A percentile compares a stretch with the other conserved stretches of the same genome.
Evolutionary conservation across 1,140 invertebrate genomes (phyloP).

Genomic region (Atopsyche davidsoni): DNA sequence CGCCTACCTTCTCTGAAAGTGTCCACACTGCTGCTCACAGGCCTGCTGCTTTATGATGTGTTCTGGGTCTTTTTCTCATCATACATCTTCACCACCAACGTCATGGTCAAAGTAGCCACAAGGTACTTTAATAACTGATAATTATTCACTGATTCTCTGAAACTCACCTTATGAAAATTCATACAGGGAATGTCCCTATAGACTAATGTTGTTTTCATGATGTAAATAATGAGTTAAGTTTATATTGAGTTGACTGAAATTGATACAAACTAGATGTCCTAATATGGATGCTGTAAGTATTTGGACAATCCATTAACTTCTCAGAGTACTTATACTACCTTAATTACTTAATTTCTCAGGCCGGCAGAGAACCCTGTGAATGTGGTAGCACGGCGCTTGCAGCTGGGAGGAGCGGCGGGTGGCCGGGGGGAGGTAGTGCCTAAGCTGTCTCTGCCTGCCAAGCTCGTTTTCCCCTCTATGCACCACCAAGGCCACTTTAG

Average conservation of each 20-base stretch:
- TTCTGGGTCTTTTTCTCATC: slow-evolving; percentile 99
- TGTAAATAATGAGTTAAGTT: too few species aligned
- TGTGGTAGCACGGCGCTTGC: slow-evolving; percentile 84
- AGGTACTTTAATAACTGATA: slow-evolving; percentile 32
- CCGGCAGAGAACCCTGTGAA: slow-evolving; percentile 96
- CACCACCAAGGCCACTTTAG: slow-evolving; percentile 94
- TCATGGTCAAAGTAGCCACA: slow-evolving; percentile 90
- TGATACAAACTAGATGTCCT: too few species aligned
- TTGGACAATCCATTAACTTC: too few species aligned
- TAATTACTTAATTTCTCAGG: too few species aligned
- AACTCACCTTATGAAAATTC: too few species aligned
- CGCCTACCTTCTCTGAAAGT: slow-evolving; percentile 93
- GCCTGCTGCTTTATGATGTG: slow-evolving; percentile 92
- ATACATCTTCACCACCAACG: slow-evolving; percentile 97
- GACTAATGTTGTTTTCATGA: too few species aligned
- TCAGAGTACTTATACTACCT: too few species aligned
- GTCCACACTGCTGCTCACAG: slow-evolving; percentile 88
- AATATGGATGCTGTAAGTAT: too few species aligned
- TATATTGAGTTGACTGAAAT: too few species aligned
- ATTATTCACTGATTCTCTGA: slow-evolving; percentile 4
- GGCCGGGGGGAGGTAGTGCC: slow-evolving; percentile 68
- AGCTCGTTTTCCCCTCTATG: slow-evolving; percentile 94
- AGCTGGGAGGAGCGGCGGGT: slow-evolving; percentile 74
- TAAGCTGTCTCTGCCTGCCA: slow-evolving; percentile 91
- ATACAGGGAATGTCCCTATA: too few species aligned